Percentiles rank a stretch among this genome's conserved stretches.
These are phyloP conservation scores for Ostrea edulis DNA, from an alignment of 1,140 invertebrate genomes.

Conservation along the genomic window DNA sequence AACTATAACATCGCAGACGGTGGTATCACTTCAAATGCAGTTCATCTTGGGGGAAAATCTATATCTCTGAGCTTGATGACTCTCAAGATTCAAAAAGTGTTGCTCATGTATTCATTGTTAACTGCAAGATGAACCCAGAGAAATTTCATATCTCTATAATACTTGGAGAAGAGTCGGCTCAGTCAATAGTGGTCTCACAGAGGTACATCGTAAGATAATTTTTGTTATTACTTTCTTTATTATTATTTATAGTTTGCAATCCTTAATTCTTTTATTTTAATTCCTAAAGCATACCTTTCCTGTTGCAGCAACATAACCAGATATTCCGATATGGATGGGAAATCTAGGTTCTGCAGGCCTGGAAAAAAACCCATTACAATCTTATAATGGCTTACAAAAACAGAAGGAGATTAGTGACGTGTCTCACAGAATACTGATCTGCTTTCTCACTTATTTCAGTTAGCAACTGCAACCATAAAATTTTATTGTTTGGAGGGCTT, in stretches of 20 bases:
- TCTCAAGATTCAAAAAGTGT: background rate
- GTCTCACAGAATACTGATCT: too few species aligned
- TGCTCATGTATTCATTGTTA: too few species aligned
- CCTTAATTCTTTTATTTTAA: background rate
- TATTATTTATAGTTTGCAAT: too few species aligned
- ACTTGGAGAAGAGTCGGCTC: too few species aligned
- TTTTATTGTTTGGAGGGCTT: too few species aligned
- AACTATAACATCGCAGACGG: background rate
- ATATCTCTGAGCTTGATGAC: background rate
- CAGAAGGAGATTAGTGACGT: background rate
- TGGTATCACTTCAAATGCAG: background rate
- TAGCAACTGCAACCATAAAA: too few species aligned
- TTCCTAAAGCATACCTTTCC: conserved; percentile 83
- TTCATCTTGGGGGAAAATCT: background rate
- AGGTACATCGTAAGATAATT: too few species aligned
- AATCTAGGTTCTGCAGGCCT: conserved; percentile 79
- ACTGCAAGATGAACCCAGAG: too few species aligned
- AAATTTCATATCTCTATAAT: too few species aligned
- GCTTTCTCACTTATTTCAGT: too few species aligned
- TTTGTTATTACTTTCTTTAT: too few species aligned
- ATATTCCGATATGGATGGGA: conserved; percentile 90
- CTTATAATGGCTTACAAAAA: background rate
- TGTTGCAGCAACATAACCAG: conserved; percentile 95
- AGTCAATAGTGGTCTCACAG: too few species aligned
- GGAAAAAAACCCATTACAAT: conserved; percentile 49